Base-by-base conservation (phyloP, 2,797 vertebrate species). In the Hephaestus fuliginosus region DNA sequence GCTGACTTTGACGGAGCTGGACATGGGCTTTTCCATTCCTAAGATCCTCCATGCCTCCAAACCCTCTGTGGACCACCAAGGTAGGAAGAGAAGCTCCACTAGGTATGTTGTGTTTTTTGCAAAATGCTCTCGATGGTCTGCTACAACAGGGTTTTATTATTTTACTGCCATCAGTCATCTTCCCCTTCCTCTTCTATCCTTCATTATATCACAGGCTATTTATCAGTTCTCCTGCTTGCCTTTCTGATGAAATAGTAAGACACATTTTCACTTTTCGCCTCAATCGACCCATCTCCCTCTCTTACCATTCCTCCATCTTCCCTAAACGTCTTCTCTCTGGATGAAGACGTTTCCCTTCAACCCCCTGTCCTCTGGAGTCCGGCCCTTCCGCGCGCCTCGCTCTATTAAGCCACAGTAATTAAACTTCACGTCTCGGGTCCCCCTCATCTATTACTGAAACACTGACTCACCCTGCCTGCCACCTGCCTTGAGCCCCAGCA, bases 21-120 rank as follows among this genome's bases (percentile, higher is more conserved):
- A 99, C 93, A 99, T 99, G 98, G 98, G 98, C 72, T 96, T 97
- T 81, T 97, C 97, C 80, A 95, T 98, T 91, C 98, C 98, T 82
- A 98, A 97, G 95, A 97, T 99, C 90, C 96, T 98, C 55, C 95
- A 93, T 86, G 97, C 98, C 91, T 98, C 96, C 91, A 96, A 97
- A 88, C 98, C 98, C 65, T 96, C 96, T 25, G 89, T 99, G 90
- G 97, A 99, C 93, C 96, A 98, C 94, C 96, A 97, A 97, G 98
- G 98, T 99, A 96, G 93, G 86, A 76, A 20, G 22, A 58, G 18
- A 76, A 70, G 62, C 44, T 8, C 41, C 17, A 12, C 36, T 48
- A 1, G 5, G 15, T 49, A 33, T 73, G 71, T 20, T 7, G 3
- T 18, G 46, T 17, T 52, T 60, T 65, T 49, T 15, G 43, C 20